These are phyloP conservation scores for Polymixis flavicincta DNA, from an alignment of 2,888 invertebrate species.

Conservation along the genomic window DNA sequence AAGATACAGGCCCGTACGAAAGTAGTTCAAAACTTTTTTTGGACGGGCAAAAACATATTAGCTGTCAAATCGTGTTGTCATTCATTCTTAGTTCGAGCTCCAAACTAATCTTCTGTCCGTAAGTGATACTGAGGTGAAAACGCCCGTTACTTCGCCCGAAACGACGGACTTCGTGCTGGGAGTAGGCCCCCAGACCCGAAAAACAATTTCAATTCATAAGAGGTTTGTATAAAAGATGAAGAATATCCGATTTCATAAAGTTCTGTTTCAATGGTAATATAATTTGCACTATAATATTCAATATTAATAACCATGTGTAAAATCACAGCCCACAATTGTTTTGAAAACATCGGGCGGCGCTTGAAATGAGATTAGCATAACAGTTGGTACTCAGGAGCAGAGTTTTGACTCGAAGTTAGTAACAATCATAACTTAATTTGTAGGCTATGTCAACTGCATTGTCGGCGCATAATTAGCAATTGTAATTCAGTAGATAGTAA, in stretches of 20 bases:
- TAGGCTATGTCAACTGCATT: constrained; percentile 48
- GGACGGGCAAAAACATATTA: too few species aligned
- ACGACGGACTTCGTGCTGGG: too few species aligned
- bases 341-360: constrained; percentile 34
- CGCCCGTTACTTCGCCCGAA: too few species aligned
- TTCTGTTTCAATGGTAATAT: neutral
- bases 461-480: constrained; percentile 63
- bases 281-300: neutral
- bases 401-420: constrained; percentile 30
- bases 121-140: too few species aligned
- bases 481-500: constrained; percentile 58
- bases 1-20: too few species aligned
- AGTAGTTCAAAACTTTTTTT: too few species aligned
- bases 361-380: constrained; percentile 41
- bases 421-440: constrained; percentile 56
- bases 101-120: too few species aligned
- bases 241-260: neutral
- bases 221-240: neutral
- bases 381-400: constrained; percentile 27
- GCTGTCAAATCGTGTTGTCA: too few species aligned
- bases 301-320: constrained; percentile 2
- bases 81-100: too few species aligned
- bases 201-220: neutral
- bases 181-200: too few species aligned
- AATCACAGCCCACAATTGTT: constrained; percentile 23